Evolutionary conservation across 1,140 invertebrate species (phyloP).

Genomic region (Heliothis virescens): DNA sequence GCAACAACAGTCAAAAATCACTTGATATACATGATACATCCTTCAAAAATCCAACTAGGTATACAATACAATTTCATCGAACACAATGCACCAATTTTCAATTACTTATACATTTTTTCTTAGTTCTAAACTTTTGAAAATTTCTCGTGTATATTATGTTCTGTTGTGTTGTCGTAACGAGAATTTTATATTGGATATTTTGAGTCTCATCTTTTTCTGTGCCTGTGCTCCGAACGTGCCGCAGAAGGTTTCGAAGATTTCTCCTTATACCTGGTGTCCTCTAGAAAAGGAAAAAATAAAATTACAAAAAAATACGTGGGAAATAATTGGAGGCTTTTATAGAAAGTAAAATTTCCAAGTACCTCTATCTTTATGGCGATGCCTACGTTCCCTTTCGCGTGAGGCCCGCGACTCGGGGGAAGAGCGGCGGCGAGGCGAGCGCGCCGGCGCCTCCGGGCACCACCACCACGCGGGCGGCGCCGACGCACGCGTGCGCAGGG

Average conservation of each 20-base stretch:
- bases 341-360: no score
- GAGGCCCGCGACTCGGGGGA: constrained; percentile 71
- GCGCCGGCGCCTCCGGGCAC: constrained; percentile 50
- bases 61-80: constrained; percentile 23
- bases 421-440: constrained; percentile 64
- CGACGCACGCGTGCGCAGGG: constrained; percentile 65
- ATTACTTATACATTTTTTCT: constrained; percentile 36
- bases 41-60: constrained; percentile 9
- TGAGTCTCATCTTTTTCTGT: constrained; percentile 71
- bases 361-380: constrained; percentile 55
- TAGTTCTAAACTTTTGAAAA: constrained; percentile 36
- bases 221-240: constrained; percentile 76
- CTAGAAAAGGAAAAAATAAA: constrained; percentile 59
- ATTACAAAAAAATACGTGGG: not conserved
- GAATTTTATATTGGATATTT: constrained; percentile 4
- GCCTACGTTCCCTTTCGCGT: constrained; percentile 56
- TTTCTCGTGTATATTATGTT: constrained; percentile 6
- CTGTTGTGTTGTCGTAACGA: constrained; percentile 17
- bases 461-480: constrained; percentile 77
- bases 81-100: not conserved
- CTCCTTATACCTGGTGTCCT: constrained; percentile 76
- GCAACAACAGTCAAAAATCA: constrained; percentile 39
- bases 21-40: constrained; percentile 35
- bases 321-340: no score
- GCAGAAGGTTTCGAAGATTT: constrained; percentile 73